These are phyloP conservation scores for Elymnias hypermnestra DNA, from an alignment of 1,140 invertebrate species.

Conservation along the genomic window DNA sequence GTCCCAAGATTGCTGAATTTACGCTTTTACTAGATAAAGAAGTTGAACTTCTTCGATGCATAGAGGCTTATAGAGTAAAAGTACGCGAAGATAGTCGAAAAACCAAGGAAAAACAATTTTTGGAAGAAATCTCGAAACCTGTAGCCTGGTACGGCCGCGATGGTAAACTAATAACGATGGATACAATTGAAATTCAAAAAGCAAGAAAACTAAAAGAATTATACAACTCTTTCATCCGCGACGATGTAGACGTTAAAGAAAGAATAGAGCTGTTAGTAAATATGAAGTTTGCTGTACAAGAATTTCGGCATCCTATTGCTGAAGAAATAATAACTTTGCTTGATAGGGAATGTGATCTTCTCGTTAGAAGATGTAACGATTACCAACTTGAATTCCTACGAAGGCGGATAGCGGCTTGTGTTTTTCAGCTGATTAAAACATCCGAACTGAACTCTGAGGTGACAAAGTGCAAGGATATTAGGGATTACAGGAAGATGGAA, in stretches of 20 bases:
- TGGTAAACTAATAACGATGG: conserved; percentile 77
- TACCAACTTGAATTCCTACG: conserved; percentile 76
- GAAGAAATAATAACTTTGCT: conserved; percentile 77
- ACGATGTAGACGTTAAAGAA: conserved; percentile 68
- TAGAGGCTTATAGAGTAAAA: conserved; percentile 77
- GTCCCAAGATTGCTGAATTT: conserved; percentile 78
- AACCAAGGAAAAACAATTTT: conserved; percentile 76
- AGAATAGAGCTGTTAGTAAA: conserved; percentile 77
- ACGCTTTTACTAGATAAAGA: conserved; percentile 79
- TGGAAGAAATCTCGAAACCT: conserved; percentile 79
- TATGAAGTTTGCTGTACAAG: conserved; percentile 74
- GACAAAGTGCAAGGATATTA: conserved; percentile 68
- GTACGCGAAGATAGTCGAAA: conserved; percentile 75
- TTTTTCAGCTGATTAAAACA: conserved; percentile 75
- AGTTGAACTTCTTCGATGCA: conserved; percentile 78
- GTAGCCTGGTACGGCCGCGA: conserved; percentile 79
- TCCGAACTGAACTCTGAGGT: conserved; percentile 75
- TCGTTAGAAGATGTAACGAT: conserved; percentile 69
- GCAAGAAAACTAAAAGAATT: conserved; percentile 78
- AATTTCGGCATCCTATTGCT: conserved; percentile 74
- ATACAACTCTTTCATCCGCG: conserved; percentile 75
- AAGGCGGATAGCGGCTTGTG: conserved; percentile 74
- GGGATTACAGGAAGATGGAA: conserved; percentile 70
- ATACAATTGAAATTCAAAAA: conserved; percentile 81
- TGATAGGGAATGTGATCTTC: conserved; percentile 78